These are phyloP conservation scores for Ispidina lecontei DNA, from an alignment of 2,797 vertebrate species.

Conservation along the genomic window DNA sequence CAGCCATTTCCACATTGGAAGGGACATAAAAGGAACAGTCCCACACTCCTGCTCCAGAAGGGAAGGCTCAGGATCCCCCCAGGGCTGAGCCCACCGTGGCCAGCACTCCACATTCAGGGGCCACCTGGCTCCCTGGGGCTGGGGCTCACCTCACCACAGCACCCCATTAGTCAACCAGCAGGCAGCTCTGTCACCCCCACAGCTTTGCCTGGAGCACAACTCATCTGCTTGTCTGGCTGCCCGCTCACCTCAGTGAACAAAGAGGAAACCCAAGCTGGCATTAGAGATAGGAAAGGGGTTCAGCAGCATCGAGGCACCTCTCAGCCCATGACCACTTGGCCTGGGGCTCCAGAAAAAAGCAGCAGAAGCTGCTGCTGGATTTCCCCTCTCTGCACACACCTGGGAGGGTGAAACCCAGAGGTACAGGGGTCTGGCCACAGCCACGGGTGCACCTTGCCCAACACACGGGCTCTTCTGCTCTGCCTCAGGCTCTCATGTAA, in stretches of 20 bases:
- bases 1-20: background rate
- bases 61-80: background rate
- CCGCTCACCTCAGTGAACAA: background rate
- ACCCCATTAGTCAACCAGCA: background rate
- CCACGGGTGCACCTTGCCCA: background rate
- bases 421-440: background rate
- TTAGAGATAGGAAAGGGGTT: background rate
- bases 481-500: background rate
- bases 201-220: background rate
- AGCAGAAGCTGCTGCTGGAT: background rate
- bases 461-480: rapidly evolving
- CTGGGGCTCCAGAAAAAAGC: background rate
- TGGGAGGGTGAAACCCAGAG: rapidly evolving
- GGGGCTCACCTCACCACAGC: background rate
- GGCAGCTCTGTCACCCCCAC: background rate
- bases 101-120: rapidly evolving
- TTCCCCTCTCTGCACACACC: rapidly evolving
- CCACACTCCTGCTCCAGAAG: background rate
- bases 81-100: background rate
- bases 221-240: background rate
- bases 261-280: background rate
- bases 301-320: background rate
- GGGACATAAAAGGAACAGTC: background rate
- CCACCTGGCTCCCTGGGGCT: background rate
- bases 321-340: background rate